Evolutionary conservation across 2,113 vertebrate genomes (phyloP).

Genomic region (Collichthys lucidus): DNA sequence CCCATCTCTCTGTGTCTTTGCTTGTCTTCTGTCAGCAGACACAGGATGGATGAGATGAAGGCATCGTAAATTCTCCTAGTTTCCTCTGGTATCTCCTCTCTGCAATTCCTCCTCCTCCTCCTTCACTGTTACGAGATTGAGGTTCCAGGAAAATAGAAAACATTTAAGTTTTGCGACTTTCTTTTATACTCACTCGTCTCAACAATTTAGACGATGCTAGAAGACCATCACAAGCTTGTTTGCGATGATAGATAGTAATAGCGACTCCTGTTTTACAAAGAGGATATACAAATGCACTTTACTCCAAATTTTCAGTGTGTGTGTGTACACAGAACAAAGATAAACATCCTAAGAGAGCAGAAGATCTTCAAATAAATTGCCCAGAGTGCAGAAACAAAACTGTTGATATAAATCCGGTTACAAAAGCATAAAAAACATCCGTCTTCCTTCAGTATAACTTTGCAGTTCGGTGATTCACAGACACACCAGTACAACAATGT

Average conservation of each 20-base stretch:
- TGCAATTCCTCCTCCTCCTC: not conserved
- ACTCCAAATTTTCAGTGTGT: too few species aligned
- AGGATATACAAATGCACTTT: not conserved
- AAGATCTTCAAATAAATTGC: not conserved
- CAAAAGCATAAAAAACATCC: not conserved
- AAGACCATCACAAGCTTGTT: not conserved
- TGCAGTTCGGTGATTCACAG: not conserved
- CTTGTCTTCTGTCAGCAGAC: slow-evolving; percentile 46
- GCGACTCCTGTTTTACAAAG: not conserved
- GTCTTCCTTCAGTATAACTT: not conserved
- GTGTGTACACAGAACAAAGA: not conserved
- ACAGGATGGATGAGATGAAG: slow-evolving; percentile 60
- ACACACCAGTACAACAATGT: not conserved
- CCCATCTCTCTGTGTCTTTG: slow-evolving; percentile 25
- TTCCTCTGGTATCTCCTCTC: slow-evolving; percentile 36
- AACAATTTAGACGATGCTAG: not conserved
- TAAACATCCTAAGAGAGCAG: not conserved
- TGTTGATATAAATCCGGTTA: not conserved
- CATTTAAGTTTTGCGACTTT: not conserved
- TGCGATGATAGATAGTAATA: not conserved
- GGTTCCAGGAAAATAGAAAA: slow-evolving; percentile 16
- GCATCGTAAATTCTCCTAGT: slow-evolving; percentile 49
- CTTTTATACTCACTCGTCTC: not conserved
- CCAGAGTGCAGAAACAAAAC: not conserved
- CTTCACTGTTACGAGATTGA: slow-evolving; percentile 33